phyloP scores from a whole-genome alignment of 1,140 invertebrate genomes.

The Plodia interpunctella region DNA sequence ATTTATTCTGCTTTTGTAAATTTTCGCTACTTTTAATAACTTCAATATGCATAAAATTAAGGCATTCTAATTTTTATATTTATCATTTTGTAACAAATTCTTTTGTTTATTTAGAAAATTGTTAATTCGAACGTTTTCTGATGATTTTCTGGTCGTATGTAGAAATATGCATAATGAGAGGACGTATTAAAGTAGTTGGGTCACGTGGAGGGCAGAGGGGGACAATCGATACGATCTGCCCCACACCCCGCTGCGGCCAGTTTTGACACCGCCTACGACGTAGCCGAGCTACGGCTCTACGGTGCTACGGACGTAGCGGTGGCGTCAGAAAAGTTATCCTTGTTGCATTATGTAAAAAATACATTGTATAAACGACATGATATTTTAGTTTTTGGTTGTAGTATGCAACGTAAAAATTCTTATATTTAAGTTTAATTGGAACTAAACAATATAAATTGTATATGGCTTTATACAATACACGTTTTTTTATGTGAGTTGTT shows the following conservation, averaged over 20 bases:
- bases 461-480: too few species aligned
- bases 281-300: slow-evolving; percentile 22
- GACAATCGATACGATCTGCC: slow-evolving; percentile 51
- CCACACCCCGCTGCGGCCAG: slow-evolving; percentile 43
- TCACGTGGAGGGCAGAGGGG: slow-evolving; percentile 32
- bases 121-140: neutral
- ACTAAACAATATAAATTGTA: too few species aligned
- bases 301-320: slow-evolving; percentile 18
- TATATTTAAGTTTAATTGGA: too few species aligned
- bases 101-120: neutral
- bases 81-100: neutral
- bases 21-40: neutral
- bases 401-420: too few species aligned
- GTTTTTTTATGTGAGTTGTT: too few species aligned
- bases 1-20: neutral
- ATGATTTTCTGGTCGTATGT: too few species aligned
- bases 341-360: neutral
- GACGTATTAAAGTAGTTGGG: slow-evolving; percentile 32
- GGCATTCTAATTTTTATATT: neutral
- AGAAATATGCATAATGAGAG: slow-evolving; percentile 12
- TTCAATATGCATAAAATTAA: neutral
- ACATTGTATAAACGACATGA: too few species aligned
- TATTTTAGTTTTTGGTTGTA: too few species aligned
- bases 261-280: slow-evolving; percentile 46
- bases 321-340: neutral